phyloP scores from a whole-genome alignment of 1,140 invertebrate species.

The Potamilus streckersoni region DNA sequence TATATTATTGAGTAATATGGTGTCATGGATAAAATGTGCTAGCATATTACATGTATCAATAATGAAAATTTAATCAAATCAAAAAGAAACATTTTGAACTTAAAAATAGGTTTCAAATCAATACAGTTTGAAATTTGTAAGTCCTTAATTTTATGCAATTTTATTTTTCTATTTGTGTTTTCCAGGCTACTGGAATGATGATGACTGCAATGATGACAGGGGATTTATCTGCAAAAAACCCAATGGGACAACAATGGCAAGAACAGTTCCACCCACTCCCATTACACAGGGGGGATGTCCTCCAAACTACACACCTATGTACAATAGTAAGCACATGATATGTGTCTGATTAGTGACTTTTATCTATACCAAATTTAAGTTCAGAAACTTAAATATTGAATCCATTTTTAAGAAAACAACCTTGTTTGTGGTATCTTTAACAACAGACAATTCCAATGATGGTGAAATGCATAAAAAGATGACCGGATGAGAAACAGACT shows the following conservation, averaged over 20 bases:
- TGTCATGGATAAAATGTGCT: not conserved
- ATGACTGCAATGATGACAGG: slow-evolving; percentile 40
- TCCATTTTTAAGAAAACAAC: no score
- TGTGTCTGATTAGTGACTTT: not conserved
- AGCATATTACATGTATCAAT: not conserved
- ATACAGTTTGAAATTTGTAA: not conserved
- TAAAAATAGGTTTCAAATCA: not conserved
- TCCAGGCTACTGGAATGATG: slow-evolving; percentile 44
- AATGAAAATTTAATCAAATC: not conserved
- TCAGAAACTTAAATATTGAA: no score
- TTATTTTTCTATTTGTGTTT: not conserved
- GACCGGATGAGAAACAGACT: no score
- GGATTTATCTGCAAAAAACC: slow-evolving; percentile 42
- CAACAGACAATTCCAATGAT: no score
- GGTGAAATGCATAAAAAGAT: no score
- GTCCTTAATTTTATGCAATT: not conserved
- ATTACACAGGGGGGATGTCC: slow-evolving; percentile 37
- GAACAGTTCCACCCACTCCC: slow-evolving; percentile 19
- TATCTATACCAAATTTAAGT: no score
- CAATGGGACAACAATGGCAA: slow-evolving; percentile 10
- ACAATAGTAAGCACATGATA: slow-evolving; percentile 10
- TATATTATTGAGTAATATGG: not conserved
- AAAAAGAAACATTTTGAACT: not conserved
- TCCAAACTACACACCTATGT: slow-evolving; percentile 14
- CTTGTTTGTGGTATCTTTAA: no score